Base-by-base conservation (phyloP, 1,140 invertebrate genomes). In the Proctacanthus coquilletti region DNA sequence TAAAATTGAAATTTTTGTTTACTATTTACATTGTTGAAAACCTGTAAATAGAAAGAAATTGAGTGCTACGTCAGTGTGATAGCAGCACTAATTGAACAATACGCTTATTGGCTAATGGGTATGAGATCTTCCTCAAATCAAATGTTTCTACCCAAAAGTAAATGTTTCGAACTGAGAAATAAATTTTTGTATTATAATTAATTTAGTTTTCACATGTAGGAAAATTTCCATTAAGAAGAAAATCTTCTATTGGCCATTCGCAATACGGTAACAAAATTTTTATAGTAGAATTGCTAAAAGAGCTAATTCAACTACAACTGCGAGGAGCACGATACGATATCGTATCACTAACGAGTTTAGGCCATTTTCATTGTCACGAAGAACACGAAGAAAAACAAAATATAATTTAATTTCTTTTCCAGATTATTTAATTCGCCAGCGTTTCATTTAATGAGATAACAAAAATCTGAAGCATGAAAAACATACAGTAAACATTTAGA, bases 141-240 rank as follows among this genome's bases (percentile, higher is more conserved):
- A 13, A 27, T 13, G 23, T 27, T 8, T 8, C 23, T n/a, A n/a
- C n/a, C n/a, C n/a, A n/a, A n/a, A 27, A 27, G 23, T 27, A 27
- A 27, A 27, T 27, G 23, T 27, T 27, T 27, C 23, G 23, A 27
- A 27, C 23, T 27, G 13, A 27, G n/a, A n/a, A n/a, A n/a, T n/a
- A n/a, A n/a, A n/a, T n/a, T n/a, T n/a, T n/a, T n/a, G n/a, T n/a
- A n/a, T n/a, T n/a, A n/a, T n/a, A n/a, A n/a, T n/a, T n/a, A n/a
- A n/a, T n/a, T n/a, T n/a, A n/a, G n/a, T 27, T 8, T 27, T 27
- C 23, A 27, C 13, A 8, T 27, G 23, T 27, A 9, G 23, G 13
- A 8, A 27, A 13, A 9, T 27, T 27, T 13, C n/a, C n/a, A n/a
- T n/a, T n/a, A n/a, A 27, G 13, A 13, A 9, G 23, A 13, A 27